Conservation (phyloP, 2,113 vertebrate species). For the Mohoua ochrocephala region DNA sequence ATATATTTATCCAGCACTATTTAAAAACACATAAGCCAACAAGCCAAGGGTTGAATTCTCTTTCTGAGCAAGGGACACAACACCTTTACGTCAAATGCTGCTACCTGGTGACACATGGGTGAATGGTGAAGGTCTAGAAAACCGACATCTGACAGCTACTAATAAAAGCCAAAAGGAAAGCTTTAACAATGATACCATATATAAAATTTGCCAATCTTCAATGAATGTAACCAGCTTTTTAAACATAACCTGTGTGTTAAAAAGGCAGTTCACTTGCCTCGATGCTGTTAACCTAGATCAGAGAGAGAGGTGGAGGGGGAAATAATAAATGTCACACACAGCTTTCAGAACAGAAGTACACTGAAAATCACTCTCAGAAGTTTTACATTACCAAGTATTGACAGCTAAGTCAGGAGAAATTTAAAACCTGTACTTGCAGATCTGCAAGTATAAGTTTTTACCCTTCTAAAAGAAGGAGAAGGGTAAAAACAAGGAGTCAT, state of each 20-base stretch:
- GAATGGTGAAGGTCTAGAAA: neutral
- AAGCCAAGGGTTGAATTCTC: neutral
- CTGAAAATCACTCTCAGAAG: neutral
- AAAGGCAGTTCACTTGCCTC: neutral
- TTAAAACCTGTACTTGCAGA: too few species aligned
- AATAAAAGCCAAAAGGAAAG: neutral
- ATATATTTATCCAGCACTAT: neutral
- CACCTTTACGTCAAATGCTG: neutral
- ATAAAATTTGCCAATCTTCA: neutral
- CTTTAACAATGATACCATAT: neutral
- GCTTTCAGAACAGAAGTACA: neutral
- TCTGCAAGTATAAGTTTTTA: too few species aligned
- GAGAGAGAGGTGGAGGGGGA: rapidly evolving
- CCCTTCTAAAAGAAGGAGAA: neutral
- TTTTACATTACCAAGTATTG: neutral
- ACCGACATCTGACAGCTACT: rapidly evolving
- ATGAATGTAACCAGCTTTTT: neutral
- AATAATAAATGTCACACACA: neutral
- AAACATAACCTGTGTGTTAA: neutral
- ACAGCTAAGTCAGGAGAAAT: neutral
- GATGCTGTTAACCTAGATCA: neutral
- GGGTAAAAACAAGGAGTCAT: neutral
- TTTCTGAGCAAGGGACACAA: neutral
- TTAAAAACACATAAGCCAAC: neutral
- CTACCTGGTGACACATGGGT: neutral